These are phyloP conservation scores for Menura novaehollandiae DNA, from an alignment of 2,113 vertebrate genomes.

Conservation along the genomic window DNA sequence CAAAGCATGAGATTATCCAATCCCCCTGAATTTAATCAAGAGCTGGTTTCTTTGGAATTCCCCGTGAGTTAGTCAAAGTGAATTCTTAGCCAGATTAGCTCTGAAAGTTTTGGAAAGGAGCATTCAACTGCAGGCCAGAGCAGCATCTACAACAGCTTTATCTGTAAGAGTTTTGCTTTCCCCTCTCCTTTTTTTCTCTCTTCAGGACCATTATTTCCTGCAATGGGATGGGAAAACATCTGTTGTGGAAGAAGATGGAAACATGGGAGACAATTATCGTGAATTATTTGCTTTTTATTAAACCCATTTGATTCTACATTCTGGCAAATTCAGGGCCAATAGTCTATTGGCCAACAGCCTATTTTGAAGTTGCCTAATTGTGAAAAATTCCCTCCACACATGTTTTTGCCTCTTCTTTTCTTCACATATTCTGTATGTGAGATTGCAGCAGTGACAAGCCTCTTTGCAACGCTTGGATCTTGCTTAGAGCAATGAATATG, in stretches of 20 bases:
- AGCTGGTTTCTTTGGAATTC: not conserved
- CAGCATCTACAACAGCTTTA: not conserved
- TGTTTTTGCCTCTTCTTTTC: not conserved
- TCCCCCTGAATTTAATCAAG: not conserved
- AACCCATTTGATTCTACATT: not conserved
- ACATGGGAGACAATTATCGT: not conserved
- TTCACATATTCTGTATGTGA: not conserved
- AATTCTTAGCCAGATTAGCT: not conserved
- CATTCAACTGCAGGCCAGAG: not conserved
- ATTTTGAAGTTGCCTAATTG: not conserved
- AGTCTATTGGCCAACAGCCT: too few species aligned
- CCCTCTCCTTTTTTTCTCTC: not conserved
- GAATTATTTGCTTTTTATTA: not conserved
- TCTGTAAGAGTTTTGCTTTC: not conserved
- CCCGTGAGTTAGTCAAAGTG: not conserved
- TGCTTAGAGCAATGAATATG: not conserved
- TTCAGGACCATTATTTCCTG: not conserved
- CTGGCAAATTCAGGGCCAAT: not conserved
- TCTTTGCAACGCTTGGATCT: not conserved
- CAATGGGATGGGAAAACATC: not conserved
- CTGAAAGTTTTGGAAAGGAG: not conserved
- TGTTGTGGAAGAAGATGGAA: not conserved
- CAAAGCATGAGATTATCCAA: not conserved
- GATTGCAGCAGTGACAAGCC: not conserved
- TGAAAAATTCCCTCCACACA: not conserved